phyloP scores from a whole-genome alignment of 2,888 invertebrate genomes.

The Nebria brevicollis region DNA sequence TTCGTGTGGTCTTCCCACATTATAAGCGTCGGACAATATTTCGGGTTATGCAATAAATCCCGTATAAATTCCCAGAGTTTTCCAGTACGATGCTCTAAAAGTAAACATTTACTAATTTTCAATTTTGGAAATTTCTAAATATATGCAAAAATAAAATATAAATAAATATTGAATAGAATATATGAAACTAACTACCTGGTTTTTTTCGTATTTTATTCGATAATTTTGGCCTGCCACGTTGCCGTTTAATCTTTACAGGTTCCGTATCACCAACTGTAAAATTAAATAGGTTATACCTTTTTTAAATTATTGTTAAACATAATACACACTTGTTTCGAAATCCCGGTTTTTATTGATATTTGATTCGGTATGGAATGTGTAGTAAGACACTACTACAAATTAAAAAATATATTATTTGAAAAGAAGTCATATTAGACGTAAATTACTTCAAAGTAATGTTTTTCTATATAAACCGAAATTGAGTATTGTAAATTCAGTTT shows the following conservation, averaged over 20 bases:
- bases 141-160: conserved; percentile 10
- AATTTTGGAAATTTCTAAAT: neutral
- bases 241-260: conserved; percentile 22
- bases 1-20: conserved; percentile 88
- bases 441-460: too few relatives aligned
- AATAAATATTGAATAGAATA: conserved; percentile 17
- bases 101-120: neutral
- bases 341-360: neutral
- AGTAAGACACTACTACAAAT: neutral
- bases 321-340: neutral
- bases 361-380: neutral
- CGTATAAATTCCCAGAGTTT: conserved; percentile 86
- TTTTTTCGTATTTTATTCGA: conserved; percentile 33
- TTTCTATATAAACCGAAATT: too few relatives aligned
- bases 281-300: neutral
- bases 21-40: conserved; percentile 83
- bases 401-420: neutral
- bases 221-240: conserved; percentile 39
- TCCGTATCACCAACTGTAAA: conserved; percentile 30
- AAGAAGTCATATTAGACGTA: too few relatives aligned
- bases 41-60: conserved; percentile 78
- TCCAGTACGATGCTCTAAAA: conserved; percentile 53
- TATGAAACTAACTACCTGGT: conserved; percentile 36
- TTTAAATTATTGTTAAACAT: neutral
- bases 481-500: too few relatives aligned